Percentiles rank a stretch among this genome's conserved stretches.
Evolutionary conservation across 2,113 vertebrate species (phyloP).

Genomic region (Panthera uncia): DNA sequence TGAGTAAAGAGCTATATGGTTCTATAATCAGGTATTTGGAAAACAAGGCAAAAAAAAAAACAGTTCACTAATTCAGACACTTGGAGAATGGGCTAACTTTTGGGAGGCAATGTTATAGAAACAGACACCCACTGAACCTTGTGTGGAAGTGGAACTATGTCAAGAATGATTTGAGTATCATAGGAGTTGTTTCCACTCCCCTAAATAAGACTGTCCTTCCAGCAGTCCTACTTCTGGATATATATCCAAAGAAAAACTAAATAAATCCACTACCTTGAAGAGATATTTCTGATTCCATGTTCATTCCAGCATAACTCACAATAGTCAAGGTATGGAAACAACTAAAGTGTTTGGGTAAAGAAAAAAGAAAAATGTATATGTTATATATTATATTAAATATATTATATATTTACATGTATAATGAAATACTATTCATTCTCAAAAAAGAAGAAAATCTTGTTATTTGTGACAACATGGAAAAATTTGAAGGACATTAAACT

Average conservation of each 20-base stretch:
- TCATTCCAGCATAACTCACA: not conserved
- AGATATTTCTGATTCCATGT: too few species aligned
- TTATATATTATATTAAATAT: not conserved
- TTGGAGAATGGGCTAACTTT: not conserved
- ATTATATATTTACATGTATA: not conserved
- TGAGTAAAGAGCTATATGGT: not conserved
- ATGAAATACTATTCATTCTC: not conserved
- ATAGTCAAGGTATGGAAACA: not conserved
- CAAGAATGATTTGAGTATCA: not conserved
- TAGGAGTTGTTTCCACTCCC: not conserved
- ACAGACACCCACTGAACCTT: not conserved
- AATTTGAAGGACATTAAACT: not conserved
- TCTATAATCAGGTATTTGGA: conserved; percentile 31
- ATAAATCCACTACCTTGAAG: too few species aligned
- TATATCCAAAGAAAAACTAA: not conserved
- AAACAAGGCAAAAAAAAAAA: not conserved
- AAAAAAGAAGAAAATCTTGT: not conserved
- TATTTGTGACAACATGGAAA: not conserved
- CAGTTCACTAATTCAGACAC: not conserved
- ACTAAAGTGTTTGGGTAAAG: not conserved
- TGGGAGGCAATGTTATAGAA: not conserved
- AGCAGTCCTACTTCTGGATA: not conserved
- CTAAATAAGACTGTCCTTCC: not conserved
- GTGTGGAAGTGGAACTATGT: not conserved
- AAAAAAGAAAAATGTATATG: not conserved